A percentile compares a stretch with the other conserved stretches of the same genome.
Conservation (phyloP, 1,140 invertebrate species). For the Cotesia vestalis region DNA sequence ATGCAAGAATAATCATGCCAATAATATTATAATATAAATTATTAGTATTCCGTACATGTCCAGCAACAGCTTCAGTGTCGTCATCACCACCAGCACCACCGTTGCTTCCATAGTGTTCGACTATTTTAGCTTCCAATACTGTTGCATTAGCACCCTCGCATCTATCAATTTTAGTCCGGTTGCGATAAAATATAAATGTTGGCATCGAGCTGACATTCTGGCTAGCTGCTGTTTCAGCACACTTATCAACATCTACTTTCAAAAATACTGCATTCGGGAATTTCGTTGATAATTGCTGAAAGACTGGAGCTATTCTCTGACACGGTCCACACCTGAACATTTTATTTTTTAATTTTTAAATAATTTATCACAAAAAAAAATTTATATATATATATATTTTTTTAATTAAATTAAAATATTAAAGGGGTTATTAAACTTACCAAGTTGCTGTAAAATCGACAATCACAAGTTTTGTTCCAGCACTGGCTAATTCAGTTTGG, state of each 20-base stretch:
- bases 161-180: constrained; percentile 78
- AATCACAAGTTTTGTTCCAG: constrained; percentile 88
- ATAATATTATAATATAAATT: constrained; percentile 57
- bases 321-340: constrained; percentile 91
- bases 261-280: constrained; percentile 91
- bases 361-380: neutral
- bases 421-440: constrained; percentile 68
- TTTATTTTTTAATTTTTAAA: constrained; percentile 5
- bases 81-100: constrained; percentile 67
- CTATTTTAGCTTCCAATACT: constrained; percentile 87
- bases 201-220: constrained; percentile 96
- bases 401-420: constrained; percentile 4
- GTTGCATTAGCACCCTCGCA: constrained; percentile 86
- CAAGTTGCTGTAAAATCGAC: constrained; percentile 93
- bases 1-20: constrained; percentile 54
- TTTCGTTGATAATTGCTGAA: constrained; percentile 84
- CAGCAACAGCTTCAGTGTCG: constrained; percentile 74
- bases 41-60: constrained; percentile 74
- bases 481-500: constrained; percentile 79
- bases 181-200: constrained; percentile 96
- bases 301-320: constrained; percentile 89
- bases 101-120: constrained; percentile 79
- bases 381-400: neutral
- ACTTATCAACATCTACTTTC: constrained; percentile 94
- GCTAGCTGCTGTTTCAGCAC: constrained; percentile 82